Evolutionary conservation across 2,888 invertebrate species (phyloP).

Genomic region (Tineola bisselliella): DNA sequence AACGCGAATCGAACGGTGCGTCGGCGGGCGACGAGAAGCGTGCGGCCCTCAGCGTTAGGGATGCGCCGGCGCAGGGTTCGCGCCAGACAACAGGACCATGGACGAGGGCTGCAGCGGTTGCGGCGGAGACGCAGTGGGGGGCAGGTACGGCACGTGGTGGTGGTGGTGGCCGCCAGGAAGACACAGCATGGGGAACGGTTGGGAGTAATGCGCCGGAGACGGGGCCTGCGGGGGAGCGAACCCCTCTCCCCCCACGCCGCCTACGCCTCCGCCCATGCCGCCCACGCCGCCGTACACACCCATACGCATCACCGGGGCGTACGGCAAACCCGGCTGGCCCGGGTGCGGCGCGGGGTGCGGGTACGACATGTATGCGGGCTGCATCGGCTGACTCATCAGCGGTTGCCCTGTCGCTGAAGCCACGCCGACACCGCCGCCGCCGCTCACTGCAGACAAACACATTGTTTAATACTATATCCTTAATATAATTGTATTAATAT

Average conservation of each 20-base stretch:
- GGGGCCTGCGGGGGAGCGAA: slow-evolving; percentile 50
- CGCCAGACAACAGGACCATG: slow-evolving; percentile 27
- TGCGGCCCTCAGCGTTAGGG: slow-evolving; percentile 27
- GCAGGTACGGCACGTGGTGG: slow-evolving; percentile 59
- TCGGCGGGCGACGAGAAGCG: slow-evolving; percentile 5
- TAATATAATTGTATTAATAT: too few species aligned
- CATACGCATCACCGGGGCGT: slow-evolving; percentile 32
- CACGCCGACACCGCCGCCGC: slow-evolving; percentile 72
- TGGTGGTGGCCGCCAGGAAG: slow-evolving; percentile 57
- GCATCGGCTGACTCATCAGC: slow-evolving; percentile 74
- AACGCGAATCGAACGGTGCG: not conserved
- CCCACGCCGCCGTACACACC: slow-evolving; percentile 68
- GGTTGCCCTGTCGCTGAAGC: slow-evolving; percentile 79
- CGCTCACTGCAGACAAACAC: slow-evolving; percentile 28
- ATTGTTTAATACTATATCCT: not conserved
- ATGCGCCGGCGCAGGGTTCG: slow-evolving; percentile 38
- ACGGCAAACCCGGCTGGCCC: slow-evolving; percentile 41
- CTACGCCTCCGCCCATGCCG: slow-evolving; percentile 29
- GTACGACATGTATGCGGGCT: slow-evolving; percentile 65
- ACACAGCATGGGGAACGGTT: slow-evolving; percentile 54
- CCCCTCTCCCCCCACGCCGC: slow-evolving; percentile 35
- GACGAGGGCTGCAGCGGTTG: slow-evolving; percentile 34
- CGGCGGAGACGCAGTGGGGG: slow-evolving; percentile 52
- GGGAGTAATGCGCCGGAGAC: slow-evolving; percentile 58
- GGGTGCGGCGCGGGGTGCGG: slow-evolving; percentile 41